Conservation (phyloP, 2,888 invertebrate species). For the Oligia strigilis region DNA sequence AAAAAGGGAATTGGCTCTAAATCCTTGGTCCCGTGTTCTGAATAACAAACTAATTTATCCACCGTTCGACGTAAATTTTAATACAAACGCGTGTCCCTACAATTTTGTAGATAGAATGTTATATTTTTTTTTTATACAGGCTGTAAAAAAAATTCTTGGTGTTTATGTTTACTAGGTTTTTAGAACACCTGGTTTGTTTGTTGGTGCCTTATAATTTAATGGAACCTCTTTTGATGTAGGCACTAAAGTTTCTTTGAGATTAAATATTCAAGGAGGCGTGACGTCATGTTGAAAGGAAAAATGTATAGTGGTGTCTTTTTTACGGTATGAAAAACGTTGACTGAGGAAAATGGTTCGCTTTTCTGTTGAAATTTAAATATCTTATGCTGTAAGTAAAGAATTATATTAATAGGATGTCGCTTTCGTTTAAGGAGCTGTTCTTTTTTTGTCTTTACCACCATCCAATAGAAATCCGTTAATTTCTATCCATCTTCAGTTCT, state of each 20-base stretch:
- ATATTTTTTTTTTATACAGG: conserved; percentile 30
- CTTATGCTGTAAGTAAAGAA: not conserved
- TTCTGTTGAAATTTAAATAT: conserved; percentile 18
- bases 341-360: not conserved
- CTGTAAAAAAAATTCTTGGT: conserved; percentile 14
- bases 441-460: not conserved
- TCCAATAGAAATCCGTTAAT: not conserved
- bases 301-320: conserved; percentile 7
- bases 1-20: conserved; percentile 88
- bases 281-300: conserved; percentile 20
- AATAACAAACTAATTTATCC: conserved; percentile 87
- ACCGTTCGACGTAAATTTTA: conserved; percentile 78
- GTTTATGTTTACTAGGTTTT: conserved; percentile 29
- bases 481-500: not conserved
- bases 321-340: conserved; percentile 1
- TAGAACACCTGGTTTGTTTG: conserved; percentile 22
- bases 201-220: conserved; percentile 27
- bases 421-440: not conserved
- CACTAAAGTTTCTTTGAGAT: conserved; percentile 32
- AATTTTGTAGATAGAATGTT: conserved; percentile 40
- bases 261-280: conserved; percentile 39
- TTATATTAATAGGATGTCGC: not conserved
- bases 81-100: conserved; percentile 68
- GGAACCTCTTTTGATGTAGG: conserved; percentile 28
- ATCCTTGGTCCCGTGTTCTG: conserved; percentile 83